Conservation (phyloP, 2,797 vertebrate genomes). For the Scomberomorus guttatus region DNA sequence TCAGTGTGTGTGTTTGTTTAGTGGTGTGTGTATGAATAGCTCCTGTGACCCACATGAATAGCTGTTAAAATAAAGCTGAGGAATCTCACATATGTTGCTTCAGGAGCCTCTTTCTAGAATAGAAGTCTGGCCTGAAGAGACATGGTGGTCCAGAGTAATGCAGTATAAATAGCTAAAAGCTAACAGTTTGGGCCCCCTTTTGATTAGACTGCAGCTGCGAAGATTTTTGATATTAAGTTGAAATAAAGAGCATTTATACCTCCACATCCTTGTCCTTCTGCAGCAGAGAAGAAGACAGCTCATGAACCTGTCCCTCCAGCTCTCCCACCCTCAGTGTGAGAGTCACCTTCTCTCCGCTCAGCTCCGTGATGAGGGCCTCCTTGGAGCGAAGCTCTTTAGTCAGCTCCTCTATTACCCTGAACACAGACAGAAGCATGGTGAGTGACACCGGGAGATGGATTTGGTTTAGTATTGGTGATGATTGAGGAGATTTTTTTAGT, state of each 20-base stretch:
- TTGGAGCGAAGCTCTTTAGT: conserved; percentile 85
- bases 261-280: conserved; percentile 89
- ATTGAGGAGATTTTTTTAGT: not conserved
- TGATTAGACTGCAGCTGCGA: not conserved
- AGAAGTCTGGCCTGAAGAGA: conserved; percentile 43
- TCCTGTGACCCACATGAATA: conserved; percentile 52
- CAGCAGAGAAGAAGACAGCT: conserved; percentile 82
- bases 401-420: conserved; percentile 90
- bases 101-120: conserved; percentile 49
- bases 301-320: conserved; percentile 80
- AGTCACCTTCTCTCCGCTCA: conserved; percentile 85
- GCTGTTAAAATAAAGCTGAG: conserved; percentile 56
- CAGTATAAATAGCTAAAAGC: conserved; percentile 1
- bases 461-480: not conserved
- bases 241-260: conserved; percentile 65
- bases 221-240: accelerated
- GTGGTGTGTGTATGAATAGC: conserved; percentile 27
- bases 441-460: not conserved
- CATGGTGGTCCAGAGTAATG: conserved; percentile 51
- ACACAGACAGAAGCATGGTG: conserved; percentile 15
- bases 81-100: conserved; percentile 61
- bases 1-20: conserved; percentile 29
- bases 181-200: not conserved
- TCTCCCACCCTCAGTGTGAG: conserved; percentile 77
- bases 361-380: conserved; percentile 83